phyloP scores from a whole-genome alignment of 2,888 invertebrate genomes.

The Megaustenia siamemsis region DNA sequence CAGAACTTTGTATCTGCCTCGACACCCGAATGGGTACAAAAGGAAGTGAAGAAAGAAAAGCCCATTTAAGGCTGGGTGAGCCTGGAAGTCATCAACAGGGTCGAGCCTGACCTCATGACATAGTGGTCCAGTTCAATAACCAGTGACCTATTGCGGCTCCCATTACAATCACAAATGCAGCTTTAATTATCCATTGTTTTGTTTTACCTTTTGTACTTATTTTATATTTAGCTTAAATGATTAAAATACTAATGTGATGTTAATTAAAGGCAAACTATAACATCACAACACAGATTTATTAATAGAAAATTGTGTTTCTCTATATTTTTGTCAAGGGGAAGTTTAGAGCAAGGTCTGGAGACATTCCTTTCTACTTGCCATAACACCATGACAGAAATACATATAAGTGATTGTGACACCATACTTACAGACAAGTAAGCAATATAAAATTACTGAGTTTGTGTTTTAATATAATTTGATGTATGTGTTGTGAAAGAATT shows the following conservation, averaged over 20 bases:
- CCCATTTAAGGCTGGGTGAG: too few relatives aligned
- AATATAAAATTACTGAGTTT: background rate
- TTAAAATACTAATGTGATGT: background rate
- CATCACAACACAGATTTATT: background rate
- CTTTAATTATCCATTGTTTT: too few relatives aligned
- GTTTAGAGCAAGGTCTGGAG: constrained; percentile 75
- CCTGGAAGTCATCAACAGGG: too few relatives aligned
- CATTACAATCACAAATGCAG: too few relatives aligned
- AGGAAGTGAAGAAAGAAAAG: too few relatives aligned
- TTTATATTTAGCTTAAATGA: too few relatives aligned
- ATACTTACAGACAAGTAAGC: constrained; percentile 76
- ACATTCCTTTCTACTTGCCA: constrained; percentile 69
- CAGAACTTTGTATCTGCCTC: too few relatives aligned
- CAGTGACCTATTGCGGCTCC: too few relatives aligned
- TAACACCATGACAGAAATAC: constrained; percentile 68
- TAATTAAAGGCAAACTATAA: background rate
- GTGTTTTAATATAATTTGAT: background rate
- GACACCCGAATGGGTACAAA: too few relatives aligned
- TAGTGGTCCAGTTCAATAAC: too few relatives aligned
- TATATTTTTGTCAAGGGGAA: constrained; percentile 65
- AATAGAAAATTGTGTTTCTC: background rate
- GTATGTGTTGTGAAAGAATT: background rate
- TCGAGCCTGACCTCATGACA: too few relatives aligned
- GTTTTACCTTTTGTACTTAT: too few relatives aligned
- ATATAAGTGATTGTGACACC: constrained; percentile 75